Evolutionary conservation across 2,888 invertebrate genomes (phyloP), one percentile per base, ranked within the genome.

Genomic region (Drosophila subquinaria): DNA sequence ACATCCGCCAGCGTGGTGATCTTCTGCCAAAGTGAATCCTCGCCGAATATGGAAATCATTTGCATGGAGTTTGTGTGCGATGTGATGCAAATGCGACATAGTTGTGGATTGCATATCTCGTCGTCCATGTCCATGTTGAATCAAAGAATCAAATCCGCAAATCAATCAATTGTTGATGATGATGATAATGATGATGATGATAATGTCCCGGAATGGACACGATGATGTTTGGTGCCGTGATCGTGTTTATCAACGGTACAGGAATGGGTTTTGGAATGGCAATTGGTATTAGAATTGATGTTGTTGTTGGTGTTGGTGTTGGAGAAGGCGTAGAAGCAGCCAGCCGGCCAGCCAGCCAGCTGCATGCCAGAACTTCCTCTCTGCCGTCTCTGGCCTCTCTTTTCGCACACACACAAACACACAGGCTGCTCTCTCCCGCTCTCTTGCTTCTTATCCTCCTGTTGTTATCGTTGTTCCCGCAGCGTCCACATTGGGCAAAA

Each of bases 21-120:
- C 87, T 93, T 93, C 78, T 90, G 90, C 92, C 92, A 92, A 50
- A 92, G 74, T 40, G 89, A 90, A 76, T 92, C 93, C 89, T 93
- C 92, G 70, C 93, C 92, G 73, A 93, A 92, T 75, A 92, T 93
- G 75, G 93, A 91, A 73, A 93, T 91, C 92, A 92, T 92, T 86
- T 92, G 91, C 75, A 90, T 87, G 68, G 89, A 84, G 74, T 88
- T 90, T 79, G 85, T 83, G 81, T 87, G 85, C 79, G 92, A 86
- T 76, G 91, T 89, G 69, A 93, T 92, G 90, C 92, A 92, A 84
- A 93, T 93, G 82, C 92, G 92, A 76, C 92, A 92, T 69, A 92
- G 86, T 89, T 91, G 90, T 52, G 86, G 82, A 87, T 84, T 88
- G 75, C 76, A 81, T 64, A 88, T 71, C 69, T 81, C 82, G 67